These are phyloP conservation scores for Prosapia bicincta DNA, from an alignment of 2,888 invertebrate genomes.

Conservation along the genomic window DNA sequence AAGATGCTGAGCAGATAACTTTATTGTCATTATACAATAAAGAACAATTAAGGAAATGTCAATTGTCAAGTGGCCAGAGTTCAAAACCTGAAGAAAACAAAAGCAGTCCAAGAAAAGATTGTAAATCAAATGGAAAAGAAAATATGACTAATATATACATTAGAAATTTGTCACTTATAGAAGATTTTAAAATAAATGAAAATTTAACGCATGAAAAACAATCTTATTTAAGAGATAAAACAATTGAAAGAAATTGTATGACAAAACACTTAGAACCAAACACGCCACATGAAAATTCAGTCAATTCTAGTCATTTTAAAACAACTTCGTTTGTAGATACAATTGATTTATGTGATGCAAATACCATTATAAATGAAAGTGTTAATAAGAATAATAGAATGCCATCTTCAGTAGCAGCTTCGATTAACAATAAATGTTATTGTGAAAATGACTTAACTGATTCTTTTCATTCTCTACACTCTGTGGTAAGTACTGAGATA, in stretches of 20 bases:
- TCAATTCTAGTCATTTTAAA: not conserved
- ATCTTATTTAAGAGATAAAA: not conserved
- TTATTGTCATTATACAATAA: not conserved
- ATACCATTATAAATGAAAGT: not conserved
- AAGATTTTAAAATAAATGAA: no score
- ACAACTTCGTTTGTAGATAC: not conserved
- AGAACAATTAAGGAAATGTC: not conserved
- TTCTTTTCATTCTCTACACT: not conserved
- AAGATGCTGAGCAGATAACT: not conserved
- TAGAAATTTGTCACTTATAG: no score
- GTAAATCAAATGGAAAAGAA: not conserved
- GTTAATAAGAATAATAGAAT: not conserved
- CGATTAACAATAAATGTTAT: not conserved
- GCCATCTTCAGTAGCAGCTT: not conserved
- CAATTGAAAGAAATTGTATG: not conserved
- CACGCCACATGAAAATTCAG: no score
- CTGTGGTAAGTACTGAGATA: not conserved
- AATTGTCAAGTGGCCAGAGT: not conserved
- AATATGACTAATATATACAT: no score
- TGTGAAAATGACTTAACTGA: not conserved
- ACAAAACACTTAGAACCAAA: not conserved
- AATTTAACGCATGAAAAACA: not conserved
- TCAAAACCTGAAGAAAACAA: not conserved
- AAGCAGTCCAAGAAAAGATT: not conserved
- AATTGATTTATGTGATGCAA: not conserved